Evolutionary conservation across 92 coral and sea anemone genomes (phyloP), one percentile per base, ranked within the genome.

Genomic region (Zoanthus gigantus): DNA sequence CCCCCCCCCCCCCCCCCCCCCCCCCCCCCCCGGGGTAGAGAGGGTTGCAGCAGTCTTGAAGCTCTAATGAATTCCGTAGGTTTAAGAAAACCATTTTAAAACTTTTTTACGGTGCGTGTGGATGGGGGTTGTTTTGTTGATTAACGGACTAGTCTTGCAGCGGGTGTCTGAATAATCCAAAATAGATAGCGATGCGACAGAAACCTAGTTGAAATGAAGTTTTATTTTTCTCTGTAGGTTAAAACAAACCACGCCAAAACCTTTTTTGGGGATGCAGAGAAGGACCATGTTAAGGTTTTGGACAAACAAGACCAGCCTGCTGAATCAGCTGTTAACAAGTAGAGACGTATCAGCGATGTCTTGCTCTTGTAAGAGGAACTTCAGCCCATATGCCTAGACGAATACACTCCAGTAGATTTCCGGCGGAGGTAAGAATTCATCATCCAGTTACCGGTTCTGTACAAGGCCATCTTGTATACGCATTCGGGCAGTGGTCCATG

Each of bases 261-360:
- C 82, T 45, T 37, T 45, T 88, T 81, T 57, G 72, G 68, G 34
- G 46, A 30, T 53, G 60, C 56, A 37, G 76, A 88, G 1, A 88
- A 53, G 68, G 91, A 88, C 42, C 79, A 54, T 72, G 81, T 88
- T 87, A 88, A 72, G 73, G 91, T 88, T 34, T 48, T 88, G 77
- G 77, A 71, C 81, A 84, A 84, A 71, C 63, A 67, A 67, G 78
- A 67, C 78, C 82, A 84, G 78, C 82, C 82, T 30, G 82, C 82
- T 77, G 82, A 77, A 30, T 77, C 82, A 53, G 82, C 48, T 77
- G 82, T 61, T n/a, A 61, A 61, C 30, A 61, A 61, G 9, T 61
- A 61, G 32, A 61, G 69, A 7, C 69, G 30, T 61, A 61, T 61
- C 69, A 61, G 69, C 82, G 82, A 77, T 77, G 67, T 71, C 69